Conservation (phyloP, 2,797 vertebrate species). For the Simalia tracyae region DNA sequence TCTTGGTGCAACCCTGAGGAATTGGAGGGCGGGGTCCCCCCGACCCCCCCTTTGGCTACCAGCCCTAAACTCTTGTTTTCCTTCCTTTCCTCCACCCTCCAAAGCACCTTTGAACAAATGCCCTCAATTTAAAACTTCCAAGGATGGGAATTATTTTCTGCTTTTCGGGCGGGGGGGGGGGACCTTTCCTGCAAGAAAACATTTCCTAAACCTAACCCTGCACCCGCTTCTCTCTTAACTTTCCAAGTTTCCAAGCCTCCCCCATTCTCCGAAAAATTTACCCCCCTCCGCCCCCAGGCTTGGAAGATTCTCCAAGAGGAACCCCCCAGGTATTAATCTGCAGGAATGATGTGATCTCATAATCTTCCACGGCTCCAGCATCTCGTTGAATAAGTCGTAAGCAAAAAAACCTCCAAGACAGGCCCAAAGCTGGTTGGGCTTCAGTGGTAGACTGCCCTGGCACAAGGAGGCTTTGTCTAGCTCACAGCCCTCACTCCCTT, state of each 20-base stretch:
- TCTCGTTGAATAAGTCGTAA: too few relatives aligned
- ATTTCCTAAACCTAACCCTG: background rate
- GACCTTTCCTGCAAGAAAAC: background rate
- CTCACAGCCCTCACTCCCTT: too few relatives aligned
- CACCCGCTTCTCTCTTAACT: too few relatives aligned
- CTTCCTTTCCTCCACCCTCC: background rate
- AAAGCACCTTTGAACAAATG: too few relatives aligned
- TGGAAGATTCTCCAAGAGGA: background rate
- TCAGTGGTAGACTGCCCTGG: background rate
- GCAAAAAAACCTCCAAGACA: too few relatives aligned
- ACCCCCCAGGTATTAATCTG: background rate
- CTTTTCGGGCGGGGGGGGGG: too few relatives aligned
- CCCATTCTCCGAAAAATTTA: too few relatives aligned
- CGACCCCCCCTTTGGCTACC: background rate
- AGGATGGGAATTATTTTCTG: background rate
- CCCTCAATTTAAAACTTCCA: too few relatives aligned
- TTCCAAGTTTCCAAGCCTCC: too few relatives aligned
- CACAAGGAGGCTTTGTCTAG: background rate
- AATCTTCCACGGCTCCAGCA: too few relatives aligned
- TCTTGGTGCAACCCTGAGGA: conserved; percentile 4
- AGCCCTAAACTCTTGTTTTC: background rate
- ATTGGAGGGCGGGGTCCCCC: background rate
- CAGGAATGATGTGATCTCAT: too few relatives aligned
- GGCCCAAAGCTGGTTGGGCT: too few relatives aligned
- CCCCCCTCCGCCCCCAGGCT: background rate